These are phyloP conservation scores for Promerops cafer DNA, from an alignment of 2,113 vertebrate species.

Conservation along the genomic window DNA sequence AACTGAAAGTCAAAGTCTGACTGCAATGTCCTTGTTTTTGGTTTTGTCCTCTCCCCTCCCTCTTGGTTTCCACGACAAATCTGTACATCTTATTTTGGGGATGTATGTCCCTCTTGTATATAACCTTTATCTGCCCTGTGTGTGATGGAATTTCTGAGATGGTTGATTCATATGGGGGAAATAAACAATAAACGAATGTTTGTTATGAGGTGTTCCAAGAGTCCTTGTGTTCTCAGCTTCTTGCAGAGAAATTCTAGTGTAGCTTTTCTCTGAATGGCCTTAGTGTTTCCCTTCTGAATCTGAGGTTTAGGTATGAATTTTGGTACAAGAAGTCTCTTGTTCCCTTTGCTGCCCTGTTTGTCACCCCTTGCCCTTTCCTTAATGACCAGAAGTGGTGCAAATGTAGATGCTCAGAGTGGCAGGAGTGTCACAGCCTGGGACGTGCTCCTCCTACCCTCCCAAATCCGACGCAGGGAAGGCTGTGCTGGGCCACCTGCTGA, in stretches of 20 bases:
- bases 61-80: neutral
- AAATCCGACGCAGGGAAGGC: rapidly evolving
- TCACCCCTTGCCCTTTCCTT: neutral
- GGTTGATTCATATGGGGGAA: constrained; percentile 44
- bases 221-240: neutral
- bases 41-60: neutral
- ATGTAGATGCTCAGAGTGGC: neutral
- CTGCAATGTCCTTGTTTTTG: neutral
- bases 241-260: neutral
- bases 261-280: neutral
- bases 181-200: constrained; percentile 49
- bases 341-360: neutral
- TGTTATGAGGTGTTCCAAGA: neutral
- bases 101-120: constrained; percentile 10
- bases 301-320: neutral
- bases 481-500: neutral
- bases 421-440: rapidly evolving
- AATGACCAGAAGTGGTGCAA: neutral
- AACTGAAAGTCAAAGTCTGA: constrained; percentile 36
- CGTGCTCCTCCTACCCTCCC: neutral
- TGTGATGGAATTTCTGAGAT: constrained; percentile 20
- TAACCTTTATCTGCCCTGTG: constrained; percentile 18
- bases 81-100: constrained; percentile 38
- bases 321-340: neutral
- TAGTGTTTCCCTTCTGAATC: neutral